Percentiles rank a stretch among this genome's conserved stretches.
Evolutionary conservation across 37 sponge, comb jelly and placozoan genomes (phyloP).

Genomic region (Axinella damicornis): DNA sequence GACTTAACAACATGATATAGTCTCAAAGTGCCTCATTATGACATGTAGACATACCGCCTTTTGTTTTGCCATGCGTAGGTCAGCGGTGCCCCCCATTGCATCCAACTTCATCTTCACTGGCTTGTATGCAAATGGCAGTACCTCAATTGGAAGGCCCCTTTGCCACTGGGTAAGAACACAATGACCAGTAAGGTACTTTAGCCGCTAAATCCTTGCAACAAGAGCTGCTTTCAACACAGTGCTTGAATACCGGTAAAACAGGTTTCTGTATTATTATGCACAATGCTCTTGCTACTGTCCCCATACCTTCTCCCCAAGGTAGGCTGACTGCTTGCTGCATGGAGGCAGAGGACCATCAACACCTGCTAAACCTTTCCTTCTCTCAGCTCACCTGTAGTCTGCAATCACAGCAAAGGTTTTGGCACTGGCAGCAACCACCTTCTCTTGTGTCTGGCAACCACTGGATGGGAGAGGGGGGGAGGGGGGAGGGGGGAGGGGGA

Average conservation of each 20-base stretch:
- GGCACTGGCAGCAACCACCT: constrained; percentile 91
- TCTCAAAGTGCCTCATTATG: too few species aligned
- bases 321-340: constrained; percentile 72
- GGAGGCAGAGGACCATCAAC: neutral
- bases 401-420: constrained; percentile 93
- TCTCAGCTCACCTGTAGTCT: constrained; percentile 71
- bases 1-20: too few species aligned
- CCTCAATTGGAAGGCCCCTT: constrained; percentile 96
- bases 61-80: constrained; percentile 87
- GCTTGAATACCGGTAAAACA: too few species aligned
- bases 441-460: constrained; percentile 97
- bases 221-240: too few species aligned
- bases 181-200: neutral
- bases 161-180: constrained; percentile 75
- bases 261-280: too few species aligned
- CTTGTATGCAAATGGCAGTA: constrained; percentile 93
- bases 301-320: constrained; percentile 79
- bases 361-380: neutral
- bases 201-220: too few species aligned
- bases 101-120: constrained; percentile 88
- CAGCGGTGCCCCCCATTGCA: constrained; percentile 73
- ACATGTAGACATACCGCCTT: constrained; percentile 75
- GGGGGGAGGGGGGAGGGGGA: too few species aligned
- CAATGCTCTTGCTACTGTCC: too few species aligned
- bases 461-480: constrained; percentile 11